phyloP scores from a whole-genome alignment of 1,140 invertebrate genomes.

The Brachionus angularis region DNA sequence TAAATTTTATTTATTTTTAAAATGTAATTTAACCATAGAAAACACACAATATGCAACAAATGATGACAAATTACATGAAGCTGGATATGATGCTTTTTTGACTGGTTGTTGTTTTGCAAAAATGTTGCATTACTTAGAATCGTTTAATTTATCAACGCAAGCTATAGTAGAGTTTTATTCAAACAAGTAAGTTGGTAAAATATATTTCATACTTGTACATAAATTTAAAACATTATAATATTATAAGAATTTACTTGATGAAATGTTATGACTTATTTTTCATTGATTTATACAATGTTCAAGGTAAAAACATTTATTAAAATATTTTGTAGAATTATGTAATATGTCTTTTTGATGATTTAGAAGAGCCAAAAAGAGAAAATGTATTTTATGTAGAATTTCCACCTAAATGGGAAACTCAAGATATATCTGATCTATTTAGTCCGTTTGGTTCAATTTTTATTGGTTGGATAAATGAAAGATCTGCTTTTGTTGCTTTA shows the following conservation, averaged over 20 bases:
- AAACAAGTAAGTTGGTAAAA: constrained; percentile 14
- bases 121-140: constrained; percentile 68
- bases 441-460: constrained; percentile 61
- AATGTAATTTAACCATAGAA: constrained; percentile 46
- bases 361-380: constrained; percentile 68
- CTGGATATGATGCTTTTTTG: constrained; percentile 81
- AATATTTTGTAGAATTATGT: background rate
- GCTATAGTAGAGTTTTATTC: constrained; percentile 33
- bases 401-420: constrained; percentile 69
- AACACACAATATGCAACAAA: constrained; percentile 48
- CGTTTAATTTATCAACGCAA: constrained; percentile 47
- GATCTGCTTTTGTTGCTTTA: constrained; percentile 58
- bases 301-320: constrained; percentile 60
- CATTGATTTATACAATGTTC: constrained; percentile 67
- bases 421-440: constrained; percentile 69
- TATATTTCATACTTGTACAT: background rate
- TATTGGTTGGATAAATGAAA: constrained; percentile 58
- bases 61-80: constrained; percentile 69
- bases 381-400: constrained; percentile 77
- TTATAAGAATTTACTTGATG: constrained; percentile 63
- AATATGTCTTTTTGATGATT: background rate
- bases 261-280: constrained; percentile 67
- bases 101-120: constrained; percentile 73
- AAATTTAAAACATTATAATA: background rate
- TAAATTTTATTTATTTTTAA: constrained; percentile 36